Base-by-base conservation (phyloP, 2,797 vertebrate genomes). In the Anniella stebbinsi region DNA sequence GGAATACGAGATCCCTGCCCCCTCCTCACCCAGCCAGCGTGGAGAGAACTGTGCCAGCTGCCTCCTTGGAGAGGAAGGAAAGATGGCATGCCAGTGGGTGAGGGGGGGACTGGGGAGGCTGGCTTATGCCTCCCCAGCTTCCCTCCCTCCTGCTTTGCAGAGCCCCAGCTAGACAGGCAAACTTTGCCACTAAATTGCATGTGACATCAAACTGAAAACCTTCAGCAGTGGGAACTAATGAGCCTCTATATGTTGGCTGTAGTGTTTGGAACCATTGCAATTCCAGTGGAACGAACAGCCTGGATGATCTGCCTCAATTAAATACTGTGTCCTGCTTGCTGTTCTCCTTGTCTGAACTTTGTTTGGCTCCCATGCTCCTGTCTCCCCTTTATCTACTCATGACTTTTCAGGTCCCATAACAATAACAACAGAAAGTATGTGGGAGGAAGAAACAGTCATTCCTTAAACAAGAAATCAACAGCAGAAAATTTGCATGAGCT, bases 161-260 rank as follows among this genome's bases (percentile, higher is more conserved):
- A 45, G 45, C 45, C 45, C 45, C 45, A 45, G 45, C 45, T 45
- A 45, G 45, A 45, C 45, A 45, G 45, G 45, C 45, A 6, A 45
- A 90, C 82, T 0, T 38, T 75, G 48, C 78, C 78, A 48, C 45
- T 81, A 80, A 89, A 92, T 30, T 72, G 12, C 45, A 30, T 89
- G 51, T 88, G 93, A 93, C 83, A 93, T 92, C 63, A 87, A 17
- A 88, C 23, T 33, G 21, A 92, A 92, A 92, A 70, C 67, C 60
- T 87, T 90, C 92, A 48, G 84, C 89, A 5, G 2, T 0, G 11
- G 87, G 86, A 92, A 86, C 91, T 91, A 77, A 72, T 23, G 87
- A 78, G 88, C n/a, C 36, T 6, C 2, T 48, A 69, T 63, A 12
- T 85, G 89, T 48, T 81, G 91, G 73, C 90, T 73, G 0, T 30